Conservation (phyloP, 2,113 vertebrate genomes). For the Fukomys damarensis region DNA sequence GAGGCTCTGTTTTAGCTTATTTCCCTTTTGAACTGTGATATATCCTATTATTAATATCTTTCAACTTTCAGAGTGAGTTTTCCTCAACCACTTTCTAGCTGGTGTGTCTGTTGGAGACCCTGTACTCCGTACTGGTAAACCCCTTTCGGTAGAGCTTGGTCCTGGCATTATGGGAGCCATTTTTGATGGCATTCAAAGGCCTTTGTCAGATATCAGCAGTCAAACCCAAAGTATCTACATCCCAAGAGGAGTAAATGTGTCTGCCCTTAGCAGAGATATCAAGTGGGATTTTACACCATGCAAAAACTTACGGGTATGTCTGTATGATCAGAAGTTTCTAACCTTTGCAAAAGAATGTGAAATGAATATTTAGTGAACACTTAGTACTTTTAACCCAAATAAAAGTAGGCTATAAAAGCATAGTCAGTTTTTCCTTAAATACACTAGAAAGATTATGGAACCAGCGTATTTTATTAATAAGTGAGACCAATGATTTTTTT, state of each 20-base stretch:
- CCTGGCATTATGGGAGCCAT: slow-evolving; percentile 99
- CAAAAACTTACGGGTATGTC: slow-evolving; percentile 93
- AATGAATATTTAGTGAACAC: slow-evolving; percentile 42
- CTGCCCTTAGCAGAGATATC: slow-evolving; percentile 94
- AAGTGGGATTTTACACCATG: slow-evolving; percentile 96
- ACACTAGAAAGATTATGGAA: not conserved
- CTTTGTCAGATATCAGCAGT: slow-evolving; percentile 95
- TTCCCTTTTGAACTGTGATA: not conserved
- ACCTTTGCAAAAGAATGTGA: slow-evolving; percentile 26
- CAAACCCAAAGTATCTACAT: slow-evolving; percentile 98
- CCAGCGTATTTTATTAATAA: slow-evolving; percentile 45
- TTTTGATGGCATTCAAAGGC: slow-evolving; percentile 99
- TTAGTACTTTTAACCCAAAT: slow-evolving; percentile 30
- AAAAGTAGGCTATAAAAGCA: slow-evolving; percentile 29
- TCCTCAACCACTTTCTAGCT: slow-evolving; percentile 91
- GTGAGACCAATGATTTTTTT: not conserved
- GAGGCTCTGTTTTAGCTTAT: slow-evolving; percentile 5
- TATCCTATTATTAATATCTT: slow-evolving; percentile 3
- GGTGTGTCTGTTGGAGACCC: slow-evolving; percentile 98
- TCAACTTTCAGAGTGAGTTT: slow-evolving; percentile 72
- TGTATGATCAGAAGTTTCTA: not conserved
- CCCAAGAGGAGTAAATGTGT: slow-evolving; percentile 96
- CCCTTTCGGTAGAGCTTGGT: slow-evolving; percentile 96
- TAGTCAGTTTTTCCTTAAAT: slow-evolving; percentile 45
- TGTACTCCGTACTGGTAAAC: slow-evolving; percentile 97